Base-by-base conservation (phyloP, 2,888 invertebrate species). In the Teleiodes luculella region DNA sequence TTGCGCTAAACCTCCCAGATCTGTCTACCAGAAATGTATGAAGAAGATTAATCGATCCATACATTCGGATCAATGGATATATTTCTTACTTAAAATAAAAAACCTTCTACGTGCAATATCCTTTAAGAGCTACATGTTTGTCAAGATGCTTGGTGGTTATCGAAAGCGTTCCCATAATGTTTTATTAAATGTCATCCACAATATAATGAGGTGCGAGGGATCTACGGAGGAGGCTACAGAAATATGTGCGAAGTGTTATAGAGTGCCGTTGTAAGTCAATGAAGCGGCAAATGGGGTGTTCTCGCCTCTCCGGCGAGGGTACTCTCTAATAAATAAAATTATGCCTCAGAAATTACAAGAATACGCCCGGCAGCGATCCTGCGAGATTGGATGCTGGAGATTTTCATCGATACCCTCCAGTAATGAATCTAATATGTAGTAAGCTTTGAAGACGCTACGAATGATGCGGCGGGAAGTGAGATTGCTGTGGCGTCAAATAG, bases 251-350 rank as follows among this genome's bases (percentile, higher is more conserved):
- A 87, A 88, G 87, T 86, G 84, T 87, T 87, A 88, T 88, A 74
- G 85, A 87, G 86, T 83, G 84, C 82, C 87, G 87, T 88, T 88
- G 89, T 89, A 88, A 89, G 89, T 89, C 89, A 88, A 89, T 89
- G 89, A 88, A 82, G 87, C 87, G 86, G 85, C 74, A 88, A 89
- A 89, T 89, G 83, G 89, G 88, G 86, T 86, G 83, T 82, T 85
- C 86, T 78, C 79, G 78, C 68, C 74, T 77, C 77, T 72, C 68
- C 74, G 74, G 75, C 75, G 82, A 80, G 82, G 83, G 82, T 77
- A 80, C 74, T 81, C 83, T 86, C 86, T 88, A 88, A 89, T 88
- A 89, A 88, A 89, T 88, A 88, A 88, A 88, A 89, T 89, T 88
- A 89, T 88, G 82, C 84, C 83, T 78, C 82, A 83, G 86, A 88